Percentiles rank a stretch among this genome's conserved stretches.
Conservation (phyloP, 2,888 invertebrate species). For the Philhelius pedissequus region DNA sequence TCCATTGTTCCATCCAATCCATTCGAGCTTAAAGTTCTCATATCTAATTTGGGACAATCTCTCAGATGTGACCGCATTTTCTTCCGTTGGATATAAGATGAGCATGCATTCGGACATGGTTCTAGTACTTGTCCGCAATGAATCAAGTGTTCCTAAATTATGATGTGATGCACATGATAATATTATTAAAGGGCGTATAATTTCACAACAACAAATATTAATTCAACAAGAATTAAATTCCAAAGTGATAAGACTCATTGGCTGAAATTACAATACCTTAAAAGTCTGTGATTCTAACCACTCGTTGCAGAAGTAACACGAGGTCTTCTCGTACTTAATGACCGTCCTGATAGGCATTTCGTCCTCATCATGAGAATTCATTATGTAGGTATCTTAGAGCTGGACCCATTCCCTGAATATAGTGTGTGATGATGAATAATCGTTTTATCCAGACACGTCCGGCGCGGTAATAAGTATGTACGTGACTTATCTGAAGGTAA, state of each 20-base stretch:
- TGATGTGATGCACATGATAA: neutral
- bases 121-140: slow-evolving; percentile 86
- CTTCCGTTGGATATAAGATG: slow-evolving; percentile 84
- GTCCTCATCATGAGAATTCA: slow-evolving; percentile 34
- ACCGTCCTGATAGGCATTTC: slow-evolving; percentile 73
- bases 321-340: slow-evolving; percentile 80
- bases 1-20: slow-evolving; percentile 71
- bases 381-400: neutral
- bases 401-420: neutral
- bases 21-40: slow-evolving; percentile 49
- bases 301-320: slow-evolving; percentile 85
- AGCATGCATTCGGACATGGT: slow-evolving; percentile 85
- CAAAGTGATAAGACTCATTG: slow-evolving; percentile 16
- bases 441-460: neutral
- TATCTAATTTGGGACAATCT: slow-evolving; percentile 77
- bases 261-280: slow-evolving; percentile 79
- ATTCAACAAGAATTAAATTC: slow-evolving; percentile 28
- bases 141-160: slow-evolving; percentile 83
- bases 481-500: slow-evolving; percentile 31
- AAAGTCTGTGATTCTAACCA: slow-evolving; percentile 83
- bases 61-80: slow-evolving; percentile 82
- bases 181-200: slow-evolving; percentile 52
- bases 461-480: neutral
- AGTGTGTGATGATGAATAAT: neutral
- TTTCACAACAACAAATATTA: neutral